Conservation (phyloP, 2,888 invertebrate genomes). For the Rhagium mordax region DNA sequence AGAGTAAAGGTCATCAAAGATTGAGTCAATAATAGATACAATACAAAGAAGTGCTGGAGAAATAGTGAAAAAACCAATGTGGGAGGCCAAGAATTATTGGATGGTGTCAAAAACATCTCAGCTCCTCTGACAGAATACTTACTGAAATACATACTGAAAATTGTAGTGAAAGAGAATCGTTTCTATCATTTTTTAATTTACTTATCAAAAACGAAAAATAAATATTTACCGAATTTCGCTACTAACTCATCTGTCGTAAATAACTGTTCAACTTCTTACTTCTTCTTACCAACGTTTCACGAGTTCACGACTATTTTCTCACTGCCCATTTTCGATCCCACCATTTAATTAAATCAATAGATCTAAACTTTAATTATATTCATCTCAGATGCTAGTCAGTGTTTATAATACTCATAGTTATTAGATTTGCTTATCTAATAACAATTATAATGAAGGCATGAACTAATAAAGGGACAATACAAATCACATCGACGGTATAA, state of each 20-base stretch:
- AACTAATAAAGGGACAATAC: slow-evolving; percentile 45
- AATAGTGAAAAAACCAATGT: too few species aligned
- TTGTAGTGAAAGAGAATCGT: too few species aligned
- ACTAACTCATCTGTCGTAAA: neutral
- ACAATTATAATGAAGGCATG: slow-evolving; percentile 41
- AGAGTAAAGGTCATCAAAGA: too few species aligned
- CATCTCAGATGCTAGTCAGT: slow-evolving; percentile 12
- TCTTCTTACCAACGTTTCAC: neutral
- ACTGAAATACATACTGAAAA: too few species aligned
- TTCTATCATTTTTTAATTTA: too few species aligned
- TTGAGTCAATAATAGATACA: too few species aligned
- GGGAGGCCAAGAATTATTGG: too few species aligned
- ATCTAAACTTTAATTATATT: slow-evolving; percentile 29
- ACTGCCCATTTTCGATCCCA: neutral
- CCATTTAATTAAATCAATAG: slow-evolving; percentile 29
- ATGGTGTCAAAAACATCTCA: too few species aligned
- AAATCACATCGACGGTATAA: slow-evolving; percentile 33
- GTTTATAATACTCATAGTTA: slow-evolving; percentile 37
- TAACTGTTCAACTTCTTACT: neutral
- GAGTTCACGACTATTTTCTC: neutral
- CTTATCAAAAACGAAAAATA: too few species aligned
- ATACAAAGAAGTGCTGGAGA: too few species aligned
- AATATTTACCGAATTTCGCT: neutral
- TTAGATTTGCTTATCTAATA: slow-evolving; percentile 51
- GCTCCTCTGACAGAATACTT: too few species aligned